These are phyloP conservation scores for Oscheius sp. DNA, from an alignment of 2,888 invertebrate species.

Conservation along the genomic window DNA sequence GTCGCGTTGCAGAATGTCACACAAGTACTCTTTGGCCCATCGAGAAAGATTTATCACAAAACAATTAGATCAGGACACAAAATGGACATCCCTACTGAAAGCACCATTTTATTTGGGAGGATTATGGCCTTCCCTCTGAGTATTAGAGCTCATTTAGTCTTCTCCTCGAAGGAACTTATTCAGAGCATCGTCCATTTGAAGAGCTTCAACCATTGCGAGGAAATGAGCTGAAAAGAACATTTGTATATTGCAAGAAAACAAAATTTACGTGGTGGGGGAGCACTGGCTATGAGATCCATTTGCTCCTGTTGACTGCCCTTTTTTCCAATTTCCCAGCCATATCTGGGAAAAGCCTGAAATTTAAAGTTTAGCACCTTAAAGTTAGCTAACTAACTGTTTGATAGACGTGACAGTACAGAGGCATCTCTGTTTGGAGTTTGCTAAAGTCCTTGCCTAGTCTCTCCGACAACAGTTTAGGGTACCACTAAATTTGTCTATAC, in stretches of 20 bases:
- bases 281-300: constrained; percentile 49
- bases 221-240: constrained; percentile 53
- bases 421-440: constrained; percentile 45
- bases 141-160: neutral
- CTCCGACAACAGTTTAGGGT: constrained; percentile 38
- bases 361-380: neutral
- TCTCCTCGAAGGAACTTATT: constrained; percentile 3
- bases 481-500: constrained; percentile 28
- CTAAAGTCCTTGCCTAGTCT: constrained; percentile 30
- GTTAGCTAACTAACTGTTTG: constrained; percentile 41
- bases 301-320: constrained; percentile 40
- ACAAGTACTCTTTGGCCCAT: neutral
- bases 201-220: constrained; percentile 50
- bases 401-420: constrained; percentile 58
- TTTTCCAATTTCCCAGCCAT: constrained; percentile 35
- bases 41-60: constrained; percentile 13
- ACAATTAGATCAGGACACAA: neutral
- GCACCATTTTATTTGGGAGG: neutral
- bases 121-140: no score
- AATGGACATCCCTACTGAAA: neutral
- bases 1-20: neutral
- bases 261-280: constrained; percentile 49
- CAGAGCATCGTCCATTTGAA: constrained; percentile 43
- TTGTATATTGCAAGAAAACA: neutral
- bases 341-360: constrained; percentile 42